Conservation (phyloP, 2,113 vertebrate species). For the Phyllostomus hastatus region DNA sequence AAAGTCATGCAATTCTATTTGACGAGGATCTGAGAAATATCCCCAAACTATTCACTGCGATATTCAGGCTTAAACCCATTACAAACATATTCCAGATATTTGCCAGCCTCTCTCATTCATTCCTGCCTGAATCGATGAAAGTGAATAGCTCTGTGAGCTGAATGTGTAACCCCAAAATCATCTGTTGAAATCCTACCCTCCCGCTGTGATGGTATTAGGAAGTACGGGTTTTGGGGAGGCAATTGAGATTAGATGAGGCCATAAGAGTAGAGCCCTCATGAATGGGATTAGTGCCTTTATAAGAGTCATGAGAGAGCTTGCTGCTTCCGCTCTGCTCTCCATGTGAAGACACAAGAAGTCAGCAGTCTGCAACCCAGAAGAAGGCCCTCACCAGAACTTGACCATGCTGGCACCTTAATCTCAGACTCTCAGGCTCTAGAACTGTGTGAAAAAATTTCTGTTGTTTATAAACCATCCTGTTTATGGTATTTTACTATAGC, state of each 20-base stretch:
- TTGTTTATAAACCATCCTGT: neutral
- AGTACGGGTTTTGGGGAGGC: neutral
- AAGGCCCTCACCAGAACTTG: neutral
- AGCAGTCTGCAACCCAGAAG: neutral
- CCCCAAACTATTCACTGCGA: neutral
- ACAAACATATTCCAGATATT: neutral
- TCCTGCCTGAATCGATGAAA: neutral
- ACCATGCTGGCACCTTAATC: neutral
- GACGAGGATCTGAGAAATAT: neutral
- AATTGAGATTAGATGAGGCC: neutral
- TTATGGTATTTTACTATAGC: neutral
- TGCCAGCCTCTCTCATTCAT: neutral
- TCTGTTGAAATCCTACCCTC: neutral
- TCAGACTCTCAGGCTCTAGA: neutral
- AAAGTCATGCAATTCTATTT: neutral
- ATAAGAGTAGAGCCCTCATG: neutral
- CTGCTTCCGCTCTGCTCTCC: neutral
- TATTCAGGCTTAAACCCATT: neutral
- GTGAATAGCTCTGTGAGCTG: neutral
- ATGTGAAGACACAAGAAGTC: neutral
- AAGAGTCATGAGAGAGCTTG: neutral
- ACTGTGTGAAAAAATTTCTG: neutral
- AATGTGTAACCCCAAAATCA: neutral
- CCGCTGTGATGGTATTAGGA: neutral
- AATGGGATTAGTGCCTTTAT: neutral